Base-by-base conservation (phyloP, 2,797 vertebrate species). In the Tenualosa ilisha region DNA sequence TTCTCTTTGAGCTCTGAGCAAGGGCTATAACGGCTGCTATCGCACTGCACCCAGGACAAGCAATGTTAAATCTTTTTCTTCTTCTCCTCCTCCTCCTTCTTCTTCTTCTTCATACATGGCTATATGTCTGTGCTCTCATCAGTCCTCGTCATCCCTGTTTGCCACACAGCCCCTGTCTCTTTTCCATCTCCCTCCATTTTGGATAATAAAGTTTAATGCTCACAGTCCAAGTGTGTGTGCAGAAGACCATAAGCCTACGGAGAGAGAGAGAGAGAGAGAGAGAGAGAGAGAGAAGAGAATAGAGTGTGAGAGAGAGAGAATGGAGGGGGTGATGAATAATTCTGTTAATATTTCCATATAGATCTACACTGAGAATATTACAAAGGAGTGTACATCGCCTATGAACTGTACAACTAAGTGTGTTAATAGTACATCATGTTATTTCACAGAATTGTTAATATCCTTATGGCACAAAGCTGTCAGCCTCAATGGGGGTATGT, bases 201-300 rank as follows among this genome's bases (percentile, higher is more conserved):
- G 59, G 43, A 17, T 87, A 89, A 90, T 89, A 83, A 88, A 87
- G 84, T 90, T 89, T 85, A n/a, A n/a, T n/a, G n/a, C n/a, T n/a
- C n/a, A n/a, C 86, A 89, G 87, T 86, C 84, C 81, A 81, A 75
- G 86, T 85, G 51, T 83, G 24, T 84, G 82, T 82, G 81, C 88
- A 61, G 84, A 84, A 88, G 83, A 89, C 86, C 83, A 84, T 88
- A 81, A 87, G 88, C 81, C 84, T 82, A 31, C 72, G n/a, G n/a
- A n/a, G n/a, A n/a, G n/a, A n/a, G n/a, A n/a, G n/a, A n/a, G n/a
- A n/a, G n/a, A n/a, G n/a, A n/a, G n/a, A n/a, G n/a, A 13, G 50
- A 84, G 50, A 51, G 8, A 83, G 68, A 13, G 50, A 13, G 50
- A 0, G 50, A 13, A 8, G 82, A 43, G 46, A 6, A 83, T 43